Percentiles rank a stretch among this genome's conserved stretches.
Evolutionary conservation across 2,888 invertebrate genomes (phyloP).

Genomic region (Thera obeliscata): DNA sequence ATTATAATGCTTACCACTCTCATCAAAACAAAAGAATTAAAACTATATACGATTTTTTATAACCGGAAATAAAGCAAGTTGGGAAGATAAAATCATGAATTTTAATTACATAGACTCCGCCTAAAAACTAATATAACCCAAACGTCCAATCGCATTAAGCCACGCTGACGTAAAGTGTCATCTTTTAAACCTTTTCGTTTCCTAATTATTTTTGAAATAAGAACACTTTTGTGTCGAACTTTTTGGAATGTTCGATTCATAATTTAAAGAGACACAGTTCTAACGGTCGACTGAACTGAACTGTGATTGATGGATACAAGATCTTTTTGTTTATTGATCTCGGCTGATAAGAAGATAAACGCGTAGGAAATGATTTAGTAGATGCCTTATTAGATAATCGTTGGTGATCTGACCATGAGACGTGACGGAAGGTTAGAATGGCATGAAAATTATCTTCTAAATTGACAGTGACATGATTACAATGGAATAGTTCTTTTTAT

Average conservation of each 20-base stretch:
- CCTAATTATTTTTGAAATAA: conserved; percentile 60
- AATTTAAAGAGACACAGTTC: conserved; percentile 41
- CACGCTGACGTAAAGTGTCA: conserved; percentile 69
- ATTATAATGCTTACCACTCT: conserved; percentile 38
- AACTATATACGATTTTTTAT: conserved; percentile 46
- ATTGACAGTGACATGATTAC: conserved; percentile 24
- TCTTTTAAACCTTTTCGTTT: conserved; percentile 41
- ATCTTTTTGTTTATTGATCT: conserved; percentile 40
- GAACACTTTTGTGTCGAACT: conserved; percentile 40
- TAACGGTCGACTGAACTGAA: conserved; percentile 31
- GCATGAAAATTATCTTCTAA: conserved; percentile 29
- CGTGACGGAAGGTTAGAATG: conserved; percentile 25
- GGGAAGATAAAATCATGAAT: conserved; percentile 42
- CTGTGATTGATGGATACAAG: conserved; percentile 44
- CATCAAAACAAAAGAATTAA: conserved; percentile 44
- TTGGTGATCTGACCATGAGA: conserved; percentile 19
- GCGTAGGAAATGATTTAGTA: conserved; percentile 26
- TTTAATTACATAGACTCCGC: conserved; percentile 48
- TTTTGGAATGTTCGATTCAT: conserved; percentile 29
- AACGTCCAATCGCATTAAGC: conserved; percentile 80
- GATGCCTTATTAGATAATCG: conserved; percentile 18
- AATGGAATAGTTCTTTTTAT: conserved; percentile 3
- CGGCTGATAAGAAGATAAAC: conserved; percentile 37
- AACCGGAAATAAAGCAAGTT: conserved; percentile 41
- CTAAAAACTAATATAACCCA: conserved; percentile 64